Conservation (phyloP, 2,113 vertebrate genomes). For the Cynoglossus semilaevis region DNA sequence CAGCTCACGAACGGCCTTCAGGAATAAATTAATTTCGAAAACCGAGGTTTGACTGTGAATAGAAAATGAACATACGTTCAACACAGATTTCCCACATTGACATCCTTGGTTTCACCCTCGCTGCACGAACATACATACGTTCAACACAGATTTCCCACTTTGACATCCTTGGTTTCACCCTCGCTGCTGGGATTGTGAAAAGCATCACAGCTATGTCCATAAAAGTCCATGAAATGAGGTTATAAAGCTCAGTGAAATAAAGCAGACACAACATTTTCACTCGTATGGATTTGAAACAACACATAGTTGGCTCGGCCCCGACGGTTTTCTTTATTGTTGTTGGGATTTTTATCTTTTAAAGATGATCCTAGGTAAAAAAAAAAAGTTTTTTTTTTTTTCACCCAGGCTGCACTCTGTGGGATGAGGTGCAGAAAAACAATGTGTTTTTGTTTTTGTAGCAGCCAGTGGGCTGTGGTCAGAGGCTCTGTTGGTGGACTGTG, state of each 20-base stretch:
- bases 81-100: too few species aligned
- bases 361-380: not conserved
- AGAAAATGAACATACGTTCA: too few species aligned
- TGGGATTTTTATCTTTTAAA: not conserved
- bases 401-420: not conserved
- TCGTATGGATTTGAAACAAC: not conserved
- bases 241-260: not conserved
- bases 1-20: too few species aligned
- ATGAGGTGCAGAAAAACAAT: not conserved
- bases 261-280: not conserved
- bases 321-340: not conserved
- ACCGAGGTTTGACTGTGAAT: too few species aligned
- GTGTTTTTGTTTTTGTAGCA: not conserved
- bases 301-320: not conserved
- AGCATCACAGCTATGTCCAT: not conserved
- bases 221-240: constrained; percentile 24
- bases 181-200: too few species aligned
- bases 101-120: too few species aligned
- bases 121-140: too few species aligned
- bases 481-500: not conserved
- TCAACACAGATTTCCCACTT: too few species aligned
- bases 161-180: too few species aligned
- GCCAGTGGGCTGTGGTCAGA: not conserved
- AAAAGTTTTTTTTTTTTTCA: constrained; percentile 1
- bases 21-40: too few species aligned